phyloP scores from a whole-genome alignment of 2,888 invertebrate genomes.

The Campoplex capitator region DNA sequence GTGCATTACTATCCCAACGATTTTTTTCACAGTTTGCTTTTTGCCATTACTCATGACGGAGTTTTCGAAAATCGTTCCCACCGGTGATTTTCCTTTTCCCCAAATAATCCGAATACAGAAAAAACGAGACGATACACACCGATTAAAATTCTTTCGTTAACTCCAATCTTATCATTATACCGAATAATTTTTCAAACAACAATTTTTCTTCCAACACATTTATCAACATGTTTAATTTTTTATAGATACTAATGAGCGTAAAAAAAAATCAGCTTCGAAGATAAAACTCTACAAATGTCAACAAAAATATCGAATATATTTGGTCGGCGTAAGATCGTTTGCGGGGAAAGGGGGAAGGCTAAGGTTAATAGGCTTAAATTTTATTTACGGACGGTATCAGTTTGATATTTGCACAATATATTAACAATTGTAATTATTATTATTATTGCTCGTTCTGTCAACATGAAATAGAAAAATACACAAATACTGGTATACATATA shows the following conservation, averaged over 20 bases:
- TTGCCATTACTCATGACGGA: no score
- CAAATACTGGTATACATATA: constrained; percentile 80
- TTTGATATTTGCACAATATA: constrained; percentile 84
- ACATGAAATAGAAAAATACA: constrained; percentile 79
- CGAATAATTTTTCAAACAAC: neutral
- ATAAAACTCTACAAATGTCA: neutral
- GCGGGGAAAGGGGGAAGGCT: constrained; percentile 54
- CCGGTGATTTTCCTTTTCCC: neutral
- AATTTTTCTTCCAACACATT: neutral
- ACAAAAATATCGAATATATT: constrained; percentile 23
- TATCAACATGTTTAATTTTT: neutral
- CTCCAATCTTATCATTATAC: no score
- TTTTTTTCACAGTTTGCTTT: neutral
- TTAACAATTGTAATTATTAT: constrained; percentile 81
- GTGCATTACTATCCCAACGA: neutral
- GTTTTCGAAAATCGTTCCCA: neutral
- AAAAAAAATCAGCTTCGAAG: neutral
- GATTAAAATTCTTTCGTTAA: neutral
- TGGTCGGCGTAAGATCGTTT: neutral
- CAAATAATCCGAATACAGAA: neutral
- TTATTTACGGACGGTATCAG: constrained; percentile 84
- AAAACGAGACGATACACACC: neutral
- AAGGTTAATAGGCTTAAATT: constrained; percentile 78
- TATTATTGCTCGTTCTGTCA: constrained; percentile 68
- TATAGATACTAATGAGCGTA: neutral